phyloP scores from a whole-genome alignment of 1,140 invertebrate species.

The Macrosteles quadrilineatus region DNA sequence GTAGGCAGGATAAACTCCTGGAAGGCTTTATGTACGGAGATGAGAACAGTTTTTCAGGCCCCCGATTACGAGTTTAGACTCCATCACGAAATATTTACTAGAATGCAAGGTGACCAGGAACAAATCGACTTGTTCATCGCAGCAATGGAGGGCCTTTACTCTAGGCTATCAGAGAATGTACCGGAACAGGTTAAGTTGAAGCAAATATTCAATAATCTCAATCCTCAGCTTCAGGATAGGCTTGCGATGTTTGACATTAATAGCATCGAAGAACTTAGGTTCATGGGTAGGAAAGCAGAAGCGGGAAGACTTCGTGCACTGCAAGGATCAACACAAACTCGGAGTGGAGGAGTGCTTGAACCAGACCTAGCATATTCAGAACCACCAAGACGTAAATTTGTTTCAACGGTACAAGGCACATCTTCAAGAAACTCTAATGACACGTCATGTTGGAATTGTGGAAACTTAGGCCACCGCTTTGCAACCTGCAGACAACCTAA shows the following conservation, averaged over 20 bases:
- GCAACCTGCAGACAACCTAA: background rate
- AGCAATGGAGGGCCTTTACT: background rate
- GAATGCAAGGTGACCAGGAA: too few relatives aligned
- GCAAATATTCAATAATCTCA: too few relatives aligned
- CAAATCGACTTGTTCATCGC: background rate
- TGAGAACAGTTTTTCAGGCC: too few relatives aligned
- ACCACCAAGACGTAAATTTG: background rate
- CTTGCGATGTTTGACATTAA: background rate
- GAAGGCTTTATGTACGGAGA: too few relatives aligned
- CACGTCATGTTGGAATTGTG: background rate
- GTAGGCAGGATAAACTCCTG: too few relatives aligned
- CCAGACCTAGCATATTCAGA: background rate
- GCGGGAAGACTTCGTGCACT: background rate
- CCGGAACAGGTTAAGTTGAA: too few relatives aligned
- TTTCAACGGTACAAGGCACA: background rate
- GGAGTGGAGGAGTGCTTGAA: background rate
- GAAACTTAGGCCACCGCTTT: background rate
- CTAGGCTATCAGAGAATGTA: background rate
- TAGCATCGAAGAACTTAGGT: background rate
- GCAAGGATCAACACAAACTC: background rate
- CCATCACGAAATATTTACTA: too few relatives aligned
- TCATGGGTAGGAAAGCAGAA: background rate
- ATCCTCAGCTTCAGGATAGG: too few relatives aligned
- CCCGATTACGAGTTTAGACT: too few relatives aligned
- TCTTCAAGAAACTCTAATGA: background rate